Evolutionary conservation across 2,113 vertebrate species (phyloP).

Genomic region (Columba janthina): DNA sequence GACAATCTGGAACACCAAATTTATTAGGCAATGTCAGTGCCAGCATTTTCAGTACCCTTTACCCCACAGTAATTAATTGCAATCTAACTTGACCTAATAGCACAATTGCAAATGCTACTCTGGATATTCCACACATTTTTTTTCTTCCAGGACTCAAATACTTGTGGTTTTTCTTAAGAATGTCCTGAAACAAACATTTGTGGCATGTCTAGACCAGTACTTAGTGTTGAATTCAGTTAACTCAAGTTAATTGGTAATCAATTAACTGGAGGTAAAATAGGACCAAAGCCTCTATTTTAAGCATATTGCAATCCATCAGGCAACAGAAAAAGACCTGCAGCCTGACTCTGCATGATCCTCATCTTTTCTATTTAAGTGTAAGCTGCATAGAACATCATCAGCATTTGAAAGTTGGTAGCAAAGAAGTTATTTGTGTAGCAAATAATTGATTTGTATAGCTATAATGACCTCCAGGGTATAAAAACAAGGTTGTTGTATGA

Average conservation of each 20-base stretch:
- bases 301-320: not conserved
- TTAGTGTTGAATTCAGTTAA: conserved; percentile 18
- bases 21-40: not conserved
- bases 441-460: not conserved
- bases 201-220: conserved; percentile 60
- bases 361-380: not conserved
- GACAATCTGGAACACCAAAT: not conserved
- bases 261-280: conserved; percentile 52
- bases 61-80: conserved; percentile 7
- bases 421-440: not conserved
- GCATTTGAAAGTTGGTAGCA: not conserved
- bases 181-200: conserved; percentile 52
- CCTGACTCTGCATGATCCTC: accelerated
- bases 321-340: not conserved
- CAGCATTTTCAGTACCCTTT: conserved; percentile 11
- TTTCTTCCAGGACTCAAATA: conserved; percentile 34
- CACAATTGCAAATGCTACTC: conserved; percentile 1
- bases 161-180: conserved; percentile 56
- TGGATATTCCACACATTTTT: conserved; percentile 44
- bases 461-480: not conserved
- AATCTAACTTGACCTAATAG: conserved; percentile 30
- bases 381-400: not conserved
- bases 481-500: not conserved
- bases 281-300: not conserved
- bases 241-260: conserved; percentile 64